These are phyloP conservation scores for Tenualosa ilisha DNA, from an alignment of 2,797 vertebrate species.

Conservation along the genomic window DNA sequence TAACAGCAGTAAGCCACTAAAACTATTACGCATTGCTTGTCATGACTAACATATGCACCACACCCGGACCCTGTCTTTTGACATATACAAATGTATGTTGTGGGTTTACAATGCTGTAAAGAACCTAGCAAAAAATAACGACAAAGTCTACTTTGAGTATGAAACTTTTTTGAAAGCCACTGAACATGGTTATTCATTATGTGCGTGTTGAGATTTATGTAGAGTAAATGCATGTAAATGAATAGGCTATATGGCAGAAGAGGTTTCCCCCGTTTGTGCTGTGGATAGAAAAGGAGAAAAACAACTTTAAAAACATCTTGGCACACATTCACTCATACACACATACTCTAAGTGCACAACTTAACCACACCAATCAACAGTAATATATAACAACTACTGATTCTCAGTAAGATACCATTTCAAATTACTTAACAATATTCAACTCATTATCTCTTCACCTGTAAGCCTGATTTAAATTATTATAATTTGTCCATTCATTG, in stretches of 20 bases:
- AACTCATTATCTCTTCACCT: neutral
- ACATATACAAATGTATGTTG: neutral
- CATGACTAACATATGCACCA: neutral
- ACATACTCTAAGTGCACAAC: no score
- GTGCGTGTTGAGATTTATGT: neutral
- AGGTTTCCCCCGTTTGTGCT: neutral
- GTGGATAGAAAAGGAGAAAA: no score
- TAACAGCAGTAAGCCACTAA: neutral
- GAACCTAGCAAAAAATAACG: neutral
- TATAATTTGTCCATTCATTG: neutral
- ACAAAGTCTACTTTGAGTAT: neutral
- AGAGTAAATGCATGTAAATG: neutral
- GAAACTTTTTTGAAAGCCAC: neutral
- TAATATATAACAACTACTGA: neutral
- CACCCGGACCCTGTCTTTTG: neutral
- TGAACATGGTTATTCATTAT: neutral
- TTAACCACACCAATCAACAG: no score
- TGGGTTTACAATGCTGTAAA: neutral
- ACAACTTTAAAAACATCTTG: neutral
- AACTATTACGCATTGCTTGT: neutral
- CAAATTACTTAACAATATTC: neutral
- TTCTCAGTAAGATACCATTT: neutral
- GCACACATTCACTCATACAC: neutral
- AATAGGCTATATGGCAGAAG: neutral
- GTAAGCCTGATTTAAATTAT: neutral